Evolutionary conservation across 2,888 invertebrate genomes (phyloP).

Genomic region (Hedya salicella): DNA sequence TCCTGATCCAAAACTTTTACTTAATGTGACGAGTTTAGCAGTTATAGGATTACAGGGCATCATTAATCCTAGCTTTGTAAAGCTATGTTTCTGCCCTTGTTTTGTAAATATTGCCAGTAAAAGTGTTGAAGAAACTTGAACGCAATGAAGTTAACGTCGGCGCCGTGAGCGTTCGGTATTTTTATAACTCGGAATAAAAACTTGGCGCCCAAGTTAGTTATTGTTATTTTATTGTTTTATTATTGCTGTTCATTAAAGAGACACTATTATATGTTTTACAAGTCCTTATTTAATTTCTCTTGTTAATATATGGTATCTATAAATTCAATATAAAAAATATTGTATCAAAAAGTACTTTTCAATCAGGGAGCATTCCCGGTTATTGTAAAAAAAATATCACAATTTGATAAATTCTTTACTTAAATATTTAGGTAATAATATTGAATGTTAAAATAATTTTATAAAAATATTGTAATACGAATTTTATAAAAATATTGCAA

Average conservation of each 20-base stretch:
- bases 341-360: no score
- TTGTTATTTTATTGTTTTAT: slow-evolving; percentile 38
- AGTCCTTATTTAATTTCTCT: background rate
- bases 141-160: slow-evolving; percentile 21
- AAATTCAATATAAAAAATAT: no score
- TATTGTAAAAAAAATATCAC: no score
- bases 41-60: slow-evolving; percentile 58
- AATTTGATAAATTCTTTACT: no score
- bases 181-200: slow-evolving; percentile 41
- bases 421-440: no score
- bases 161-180: slow-evolving; percentile 29
- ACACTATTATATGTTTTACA: slow-evolving; percentile 4
- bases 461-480: no score
- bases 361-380: no score
- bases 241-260: slow-evolving; percentile 26
- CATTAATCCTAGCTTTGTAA: slow-evolving; percentile 24
- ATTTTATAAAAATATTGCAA: no score
- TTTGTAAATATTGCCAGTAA: slow-evolving; percentile 30
- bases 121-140: slow-evolving; percentile 24
- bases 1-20: slow-evolving; percentile 38
- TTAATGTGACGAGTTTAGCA: slow-evolving; percentile 61
- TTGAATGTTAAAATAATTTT: no score
- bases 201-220: slow-evolving; percentile 32
- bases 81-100: slow-evolving; percentile 31
- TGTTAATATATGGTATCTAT: background rate